These are phyloP conservation scores for Yponomeuta cagnagella DNA, from an alignment of 2,888 invertebrate genomes.

Conservation along the genomic window DNA sequence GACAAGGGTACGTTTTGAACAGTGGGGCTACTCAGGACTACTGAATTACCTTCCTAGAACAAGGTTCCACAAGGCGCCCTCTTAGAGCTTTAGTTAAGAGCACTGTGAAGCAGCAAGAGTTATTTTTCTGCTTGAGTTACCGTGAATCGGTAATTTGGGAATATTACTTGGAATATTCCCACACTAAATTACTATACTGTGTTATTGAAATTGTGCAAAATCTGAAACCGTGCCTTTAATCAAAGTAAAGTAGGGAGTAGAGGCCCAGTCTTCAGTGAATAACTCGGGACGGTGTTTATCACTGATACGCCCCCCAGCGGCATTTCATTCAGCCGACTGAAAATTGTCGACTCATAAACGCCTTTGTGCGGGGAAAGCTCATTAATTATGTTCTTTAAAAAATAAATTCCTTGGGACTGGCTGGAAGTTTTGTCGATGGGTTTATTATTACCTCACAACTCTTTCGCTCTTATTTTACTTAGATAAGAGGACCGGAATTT, in stretches of 20 bases:
- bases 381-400: background rate
- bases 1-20: slow-evolving; percentile 33
- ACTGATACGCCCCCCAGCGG: slow-evolving; percentile 16
- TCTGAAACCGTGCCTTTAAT: too few species aligned
- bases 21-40: background rate
- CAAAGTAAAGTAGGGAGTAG: background rate
- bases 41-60: background rate
- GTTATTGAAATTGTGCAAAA: too few species aligned
- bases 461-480: background rate
- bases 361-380: background rate
- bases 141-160: too few species aligned
- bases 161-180: too few species aligned
- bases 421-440: background rate
- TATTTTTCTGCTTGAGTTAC: too few species aligned
- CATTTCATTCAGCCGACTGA: background rate
- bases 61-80: too few species aligned
- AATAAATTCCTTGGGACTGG: background rate
- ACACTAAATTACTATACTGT: too few species aligned
- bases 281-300: slow-evolving; percentile 24
- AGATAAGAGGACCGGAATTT: background rate
- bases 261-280: background rate
- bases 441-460: background rate
- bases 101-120: too few species aligned
- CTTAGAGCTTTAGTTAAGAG: too few species aligned
- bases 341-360: background rate